phyloP scores from a whole-genome alignment of 2,797 vertebrate species.

The Peromyscus nudipes region DNA sequence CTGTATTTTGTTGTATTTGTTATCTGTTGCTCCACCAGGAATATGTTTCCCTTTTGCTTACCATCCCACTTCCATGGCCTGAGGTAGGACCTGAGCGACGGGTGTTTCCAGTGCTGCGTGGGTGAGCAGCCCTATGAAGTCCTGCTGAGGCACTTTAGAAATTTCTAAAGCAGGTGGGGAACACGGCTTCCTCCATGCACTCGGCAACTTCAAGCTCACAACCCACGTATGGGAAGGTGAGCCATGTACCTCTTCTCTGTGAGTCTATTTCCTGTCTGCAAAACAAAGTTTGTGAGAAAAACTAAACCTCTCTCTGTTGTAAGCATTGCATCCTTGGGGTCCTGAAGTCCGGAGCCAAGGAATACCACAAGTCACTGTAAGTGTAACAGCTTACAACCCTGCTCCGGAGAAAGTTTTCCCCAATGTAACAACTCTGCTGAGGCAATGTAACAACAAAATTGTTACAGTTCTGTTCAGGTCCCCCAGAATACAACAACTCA shows the following conservation, averaged over 20 bases:
- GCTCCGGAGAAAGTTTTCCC: too few relatives aligned
- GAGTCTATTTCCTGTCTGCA: neutral
- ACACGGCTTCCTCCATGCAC: neutral
- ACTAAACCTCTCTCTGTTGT: neutral
- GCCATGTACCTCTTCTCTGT: neutral
- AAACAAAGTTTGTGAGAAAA: neutral
- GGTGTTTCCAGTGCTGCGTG: neutral
- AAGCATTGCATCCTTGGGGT: too few relatives aligned
- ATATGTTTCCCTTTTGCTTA: neutral
- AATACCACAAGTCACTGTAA: too few relatives aligned
- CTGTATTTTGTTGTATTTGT: neutral
- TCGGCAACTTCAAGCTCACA: neutral
- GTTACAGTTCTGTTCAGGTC: too few relatives aligned
- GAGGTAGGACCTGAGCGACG: neutral
- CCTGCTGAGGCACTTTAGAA: neutral
- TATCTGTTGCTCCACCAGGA: neutral
- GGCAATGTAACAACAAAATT: too few relatives aligned
- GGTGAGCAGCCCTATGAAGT: neutral
- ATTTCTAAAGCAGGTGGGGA: neutral
- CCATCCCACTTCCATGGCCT: conserved; percentile 6
- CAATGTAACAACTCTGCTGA: too few relatives aligned
- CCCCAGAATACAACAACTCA: too few relatives aligned
- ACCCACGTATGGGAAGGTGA: neutral
- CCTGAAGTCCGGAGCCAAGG: too few relatives aligned
- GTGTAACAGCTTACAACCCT: too few relatives aligned